phyloP scores from a whole-genome alignment of 2,113 vertebrate genomes.

The Sorex araneus region DNA sequence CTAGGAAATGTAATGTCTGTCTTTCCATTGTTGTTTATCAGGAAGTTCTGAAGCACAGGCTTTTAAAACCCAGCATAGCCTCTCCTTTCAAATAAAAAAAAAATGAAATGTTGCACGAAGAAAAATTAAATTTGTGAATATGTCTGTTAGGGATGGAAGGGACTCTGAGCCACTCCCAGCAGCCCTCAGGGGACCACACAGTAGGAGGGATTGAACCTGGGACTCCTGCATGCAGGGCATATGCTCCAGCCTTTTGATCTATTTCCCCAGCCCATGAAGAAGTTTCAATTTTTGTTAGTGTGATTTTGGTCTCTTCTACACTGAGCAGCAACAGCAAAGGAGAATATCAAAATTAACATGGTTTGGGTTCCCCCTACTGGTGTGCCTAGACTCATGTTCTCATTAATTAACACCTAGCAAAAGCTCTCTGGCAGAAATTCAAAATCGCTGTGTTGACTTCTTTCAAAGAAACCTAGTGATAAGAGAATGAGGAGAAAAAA shows the following conservation, averaged over 20 bases:
- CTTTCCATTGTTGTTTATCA: conserved; percentile 82
- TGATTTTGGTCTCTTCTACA: conserved; percentile 56
- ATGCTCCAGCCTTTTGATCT: too few species aligned
- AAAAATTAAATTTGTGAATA: conserved; percentile 53
- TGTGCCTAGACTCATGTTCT: conserved; percentile 15
- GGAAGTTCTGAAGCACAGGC: conserved; percentile 70
- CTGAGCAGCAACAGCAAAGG: conserved; percentile 3
- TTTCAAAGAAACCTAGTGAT: conserved; percentile 15
- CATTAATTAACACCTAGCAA: not conserved
- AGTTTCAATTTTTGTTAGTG: conserved; percentile 38
- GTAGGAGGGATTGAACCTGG: too few species aligned
- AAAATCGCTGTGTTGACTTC: conserved; percentile 22
- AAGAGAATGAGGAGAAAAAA: not conserved
- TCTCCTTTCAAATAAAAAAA: conserved; percentile 64
- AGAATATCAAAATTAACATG: conserved; percentile 70
- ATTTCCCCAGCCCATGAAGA: too few species aligned
- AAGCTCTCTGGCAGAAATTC: not conserved
- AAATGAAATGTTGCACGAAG: conserved; percentile 9
- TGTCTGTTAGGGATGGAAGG: not conserved
- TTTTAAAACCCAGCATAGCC: conserved; percentile 34
- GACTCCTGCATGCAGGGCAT: too few species aligned
- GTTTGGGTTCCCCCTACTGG: conserved; percentile 89
- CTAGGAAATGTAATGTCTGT: conserved; percentile 82
- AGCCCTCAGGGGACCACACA: too few species aligned
- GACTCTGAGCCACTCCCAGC: too few species aligned